A percentile compares a stretch with the other conserved stretches of the same genome.
These are phyloP conservation scores for Oppia nitens DNA, from an alignment of 1,140 invertebrate genomes.

Conservation along the genomic window DNA sequence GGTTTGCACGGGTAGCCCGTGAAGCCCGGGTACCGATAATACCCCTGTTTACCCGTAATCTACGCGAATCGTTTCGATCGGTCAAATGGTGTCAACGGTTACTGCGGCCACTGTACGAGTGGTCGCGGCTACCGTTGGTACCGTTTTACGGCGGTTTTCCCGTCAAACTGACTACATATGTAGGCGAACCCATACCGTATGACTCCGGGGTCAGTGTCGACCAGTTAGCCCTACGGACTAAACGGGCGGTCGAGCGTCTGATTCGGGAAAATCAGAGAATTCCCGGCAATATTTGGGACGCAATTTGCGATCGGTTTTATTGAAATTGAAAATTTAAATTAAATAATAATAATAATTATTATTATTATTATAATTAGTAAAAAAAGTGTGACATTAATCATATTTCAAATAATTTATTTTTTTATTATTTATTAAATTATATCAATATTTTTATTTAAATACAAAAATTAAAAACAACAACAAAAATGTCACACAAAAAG, in stretches of 20 bases:
- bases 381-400: no score
- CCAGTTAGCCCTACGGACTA: conserved; percentile 57
- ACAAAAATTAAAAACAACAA: no score
- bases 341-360: neutral
- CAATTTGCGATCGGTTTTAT: conserved; percentile 51
- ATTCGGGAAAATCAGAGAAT: conserved; percentile 59
- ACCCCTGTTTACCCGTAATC: conserved; percentile 90
- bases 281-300: conserved; percentile 66
- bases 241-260: conserved; percentile 48
- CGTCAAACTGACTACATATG: conserved; percentile 72
- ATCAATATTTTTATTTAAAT: no score
- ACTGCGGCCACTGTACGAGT: conserved; percentile 44
- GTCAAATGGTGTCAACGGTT: neutral
- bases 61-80: conserved; percentile 34
- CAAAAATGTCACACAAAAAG: no score
- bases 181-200: conserved; percentile 64
- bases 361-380: no score
- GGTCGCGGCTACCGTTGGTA: conserved; percentile 67
- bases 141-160: conserved; percentile 95
- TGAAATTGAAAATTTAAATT: neutral
- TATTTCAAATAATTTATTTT: no score
- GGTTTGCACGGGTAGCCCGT: conserved; percentile 91
- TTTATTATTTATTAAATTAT: no score
- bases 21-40: conserved; percentile 82
- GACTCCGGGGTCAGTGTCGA: conserved; percentile 52